Conservation (phyloP, 2,113 vertebrate genomes). For the Tetrax tetrax region DNA sequence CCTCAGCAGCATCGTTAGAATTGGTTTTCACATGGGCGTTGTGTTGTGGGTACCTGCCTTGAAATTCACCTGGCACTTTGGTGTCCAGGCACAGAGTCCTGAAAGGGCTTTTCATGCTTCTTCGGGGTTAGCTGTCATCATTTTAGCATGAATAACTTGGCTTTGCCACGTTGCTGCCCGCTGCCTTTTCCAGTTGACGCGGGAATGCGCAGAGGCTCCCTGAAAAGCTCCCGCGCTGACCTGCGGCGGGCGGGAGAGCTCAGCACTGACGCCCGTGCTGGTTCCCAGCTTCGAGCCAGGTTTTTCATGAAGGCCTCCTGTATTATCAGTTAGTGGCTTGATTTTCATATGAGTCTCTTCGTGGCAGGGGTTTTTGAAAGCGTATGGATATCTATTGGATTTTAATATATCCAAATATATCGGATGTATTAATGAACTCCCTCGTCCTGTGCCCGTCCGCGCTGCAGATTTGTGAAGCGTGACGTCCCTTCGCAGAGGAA, state of each 20-base stretch:
- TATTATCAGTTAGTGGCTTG: neutral
- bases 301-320: neutral
- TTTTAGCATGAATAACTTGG: neutral
- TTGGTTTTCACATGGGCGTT: too few relatives aligned
- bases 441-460: accelerated
- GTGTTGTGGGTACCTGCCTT: neutral
- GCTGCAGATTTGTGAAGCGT: neutral
- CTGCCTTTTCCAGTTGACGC: accelerated
- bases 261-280: neutral
- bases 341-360: neutral
- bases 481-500: neutral
- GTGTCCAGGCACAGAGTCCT: neutral
- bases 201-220: accelerated
- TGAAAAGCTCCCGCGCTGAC: accelerated
- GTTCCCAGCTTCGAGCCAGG: neutral
- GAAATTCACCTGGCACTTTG: neutral
- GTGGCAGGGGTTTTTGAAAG: neutral
- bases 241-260: neutral
- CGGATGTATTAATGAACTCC: too few relatives aligned
- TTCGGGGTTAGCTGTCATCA: neutral
- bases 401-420: neutral
- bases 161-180: neutral
- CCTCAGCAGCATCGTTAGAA: accelerated
- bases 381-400: accelerated
- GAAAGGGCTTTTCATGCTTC: neutral